Conservation (phyloP, 2,888 invertebrate genomes). For the Cerastis leucographa region DNA sequence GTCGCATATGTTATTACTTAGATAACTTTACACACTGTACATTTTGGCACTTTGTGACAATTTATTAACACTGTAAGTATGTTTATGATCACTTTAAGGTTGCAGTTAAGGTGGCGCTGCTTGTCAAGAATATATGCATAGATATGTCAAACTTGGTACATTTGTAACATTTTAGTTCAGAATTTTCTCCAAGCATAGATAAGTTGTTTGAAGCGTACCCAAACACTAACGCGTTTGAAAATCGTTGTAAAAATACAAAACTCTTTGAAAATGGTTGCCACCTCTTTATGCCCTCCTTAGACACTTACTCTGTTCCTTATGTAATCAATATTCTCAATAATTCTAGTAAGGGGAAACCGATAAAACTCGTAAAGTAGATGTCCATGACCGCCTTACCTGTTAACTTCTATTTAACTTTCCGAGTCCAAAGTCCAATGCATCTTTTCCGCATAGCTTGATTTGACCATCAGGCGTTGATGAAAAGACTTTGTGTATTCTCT, state of each 20-base stretch:
- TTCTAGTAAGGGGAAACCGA: conserved; percentile 7
- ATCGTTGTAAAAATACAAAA: neutral
- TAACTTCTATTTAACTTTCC: conserved; percentile 25
- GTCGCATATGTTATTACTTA: too few species aligned
- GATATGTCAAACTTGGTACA: neutral
- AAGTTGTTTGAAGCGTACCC: neutral
- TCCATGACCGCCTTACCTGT: conserved; percentile 44
- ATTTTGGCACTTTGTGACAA: neutral
- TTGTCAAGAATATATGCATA: neutral
- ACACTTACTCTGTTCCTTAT: neutral
- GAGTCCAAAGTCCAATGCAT: conserved; percentile 35
- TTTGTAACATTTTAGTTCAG: neutral
- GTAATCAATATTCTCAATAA: neutral
- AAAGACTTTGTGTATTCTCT: neutral
- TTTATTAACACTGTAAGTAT: too few species aligned
- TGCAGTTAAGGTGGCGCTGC: neutral
- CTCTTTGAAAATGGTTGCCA: neutral
- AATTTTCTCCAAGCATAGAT: neutral
- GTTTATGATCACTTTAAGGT: neutral
- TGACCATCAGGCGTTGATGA: neutral
- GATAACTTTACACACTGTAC: neutral
- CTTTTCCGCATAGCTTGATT: conserved; percentile 40
- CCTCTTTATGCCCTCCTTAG: neutral
- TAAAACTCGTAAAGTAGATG: conserved; percentile 5
- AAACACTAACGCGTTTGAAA: neutral